Evolutionary conservation across 2,888 invertebrate genomes (phyloP).

Genomic region (Thecocarcelia acutangulata): DNA sequence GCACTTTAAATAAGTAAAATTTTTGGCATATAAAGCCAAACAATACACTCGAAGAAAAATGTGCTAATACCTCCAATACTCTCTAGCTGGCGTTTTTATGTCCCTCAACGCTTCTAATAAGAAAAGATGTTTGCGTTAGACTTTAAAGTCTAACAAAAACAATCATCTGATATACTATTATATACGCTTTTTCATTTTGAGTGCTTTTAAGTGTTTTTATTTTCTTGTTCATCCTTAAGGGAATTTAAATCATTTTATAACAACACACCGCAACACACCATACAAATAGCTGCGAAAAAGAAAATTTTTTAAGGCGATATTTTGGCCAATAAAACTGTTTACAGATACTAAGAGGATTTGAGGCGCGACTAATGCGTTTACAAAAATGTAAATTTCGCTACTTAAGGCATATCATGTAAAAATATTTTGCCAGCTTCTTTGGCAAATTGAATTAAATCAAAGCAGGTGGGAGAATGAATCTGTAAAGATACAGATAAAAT

Average conservation of each 20-base stretch:
- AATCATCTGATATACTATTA: not conserved
- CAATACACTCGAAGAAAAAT: constrained; percentile 25
- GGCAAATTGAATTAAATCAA: constrained; percentile 57
- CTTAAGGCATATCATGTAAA: constrained; percentile 11
- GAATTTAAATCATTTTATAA: constrained; percentile 28
- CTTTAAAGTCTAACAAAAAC: too few relatives aligned
- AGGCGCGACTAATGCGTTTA: constrained; percentile 57
- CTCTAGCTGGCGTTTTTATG: too few relatives aligned
- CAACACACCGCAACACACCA: too few relatives aligned
- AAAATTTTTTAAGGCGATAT: constrained; percentile 40
- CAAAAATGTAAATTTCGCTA: constrained; percentile 57
- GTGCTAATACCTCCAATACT: too few relatives aligned
- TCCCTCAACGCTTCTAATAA: too few relatives aligned
- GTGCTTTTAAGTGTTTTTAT: constrained; percentile 16
- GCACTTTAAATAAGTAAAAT: too few relatives aligned
- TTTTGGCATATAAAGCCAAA: constrained; percentile 7
- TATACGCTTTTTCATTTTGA: not conserved
- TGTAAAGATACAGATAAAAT: too few relatives aligned
- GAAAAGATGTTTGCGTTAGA: too few relatives aligned
- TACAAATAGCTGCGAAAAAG: constrained; percentile 2
- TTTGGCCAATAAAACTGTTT: constrained; percentile 44
- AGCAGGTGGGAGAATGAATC: constrained; percentile 16
- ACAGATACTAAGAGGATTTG: constrained; percentile 46
- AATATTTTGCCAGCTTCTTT: constrained; percentile 30
- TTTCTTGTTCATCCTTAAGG: constrained; percentile 32